These are phyloP conservation scores for Porites divaricata DNA, from an alignment of 92 coral and sea anemone species.

Conservation along the genomic window DNA sequence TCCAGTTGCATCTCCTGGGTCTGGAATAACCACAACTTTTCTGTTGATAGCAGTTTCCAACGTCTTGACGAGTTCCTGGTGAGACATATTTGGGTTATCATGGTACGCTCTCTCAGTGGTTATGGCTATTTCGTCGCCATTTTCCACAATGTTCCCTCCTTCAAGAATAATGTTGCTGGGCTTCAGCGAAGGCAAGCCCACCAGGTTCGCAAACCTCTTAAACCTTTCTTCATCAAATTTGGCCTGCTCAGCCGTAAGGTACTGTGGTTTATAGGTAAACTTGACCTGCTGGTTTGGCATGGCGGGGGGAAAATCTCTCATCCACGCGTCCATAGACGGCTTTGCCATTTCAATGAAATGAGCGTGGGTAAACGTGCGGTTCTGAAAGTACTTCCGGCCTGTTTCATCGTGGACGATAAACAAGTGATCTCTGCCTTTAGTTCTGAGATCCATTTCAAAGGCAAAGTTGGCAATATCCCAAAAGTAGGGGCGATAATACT, in stretches of 20 bases:
- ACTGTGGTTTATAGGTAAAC: conserved; percentile 71
- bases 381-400: conserved; percentile 46
- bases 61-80: conserved; percentile 18
- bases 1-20: conserved; percentile 78
- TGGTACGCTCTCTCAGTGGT: conserved; percentile 52
- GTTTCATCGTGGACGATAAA: conserved; percentile 66
- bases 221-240: conserved; percentile 47
- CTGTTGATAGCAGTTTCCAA: conserved; percentile 63
- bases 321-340: conserved; percentile 69
- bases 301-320: conserved; percentile 78
- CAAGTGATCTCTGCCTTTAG: conserved; percentile 70
- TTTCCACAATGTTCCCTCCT: conserved; percentile 80
- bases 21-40: conserved; percentile 66
- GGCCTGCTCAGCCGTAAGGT: conserved; percentile 46
- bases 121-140: conserved; percentile 68
- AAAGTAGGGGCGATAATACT: conserved; percentile 51
- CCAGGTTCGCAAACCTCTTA: conserved; percentile 48
- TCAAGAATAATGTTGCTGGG: conserved; percentile 57
- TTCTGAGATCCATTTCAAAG: conserved; percentile 65
- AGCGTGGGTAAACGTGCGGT: conserved; percentile 54
- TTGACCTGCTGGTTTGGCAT: conserved; percentile 73
- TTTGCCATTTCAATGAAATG: conserved; percentile 60
- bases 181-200: conserved; percentile 58
- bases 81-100: conserved; percentile 54
- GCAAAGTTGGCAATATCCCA: conserved; percentile 59